Percentiles rank a stretch among this genome's conserved stretches.
Conservation (phyloP, 2,888 invertebrate species). For the Catocala nupta region DNA sequence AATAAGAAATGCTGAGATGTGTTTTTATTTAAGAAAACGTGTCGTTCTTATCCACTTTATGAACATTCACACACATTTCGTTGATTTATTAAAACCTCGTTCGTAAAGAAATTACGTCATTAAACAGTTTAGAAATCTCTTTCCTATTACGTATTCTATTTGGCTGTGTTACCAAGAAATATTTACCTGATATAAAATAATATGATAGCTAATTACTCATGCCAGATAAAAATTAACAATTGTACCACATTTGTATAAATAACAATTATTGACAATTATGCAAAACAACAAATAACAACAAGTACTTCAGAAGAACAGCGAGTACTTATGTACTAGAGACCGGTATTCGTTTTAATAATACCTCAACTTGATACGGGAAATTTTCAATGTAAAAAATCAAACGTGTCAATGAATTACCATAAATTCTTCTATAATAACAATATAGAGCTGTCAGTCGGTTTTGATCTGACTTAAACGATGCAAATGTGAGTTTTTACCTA, state of each 20-base stretch:
- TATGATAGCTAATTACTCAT: conserved; percentile 12
- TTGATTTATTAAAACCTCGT: conserved; percentile 31
- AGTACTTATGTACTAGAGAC: conserved; percentile 39
- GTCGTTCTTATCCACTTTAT: conserved; percentile 29
- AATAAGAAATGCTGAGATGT: conserved; percentile 72
- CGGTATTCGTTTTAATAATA: conserved; percentile 49
- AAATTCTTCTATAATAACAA: conserved; percentile 31
- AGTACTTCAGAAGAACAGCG: conserved; percentile 49
- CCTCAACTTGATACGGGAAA: conserved; percentile 49
- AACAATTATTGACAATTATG: conserved; percentile 56
- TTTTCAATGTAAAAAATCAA: conserved; percentile 40
- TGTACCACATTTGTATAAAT: conserved; percentile 27
- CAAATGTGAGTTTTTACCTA: conserved; percentile 71
- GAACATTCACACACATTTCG: conserved; percentile 22
- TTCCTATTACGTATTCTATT: conserved; percentile 18
- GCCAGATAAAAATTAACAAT: conserved; percentile 21
- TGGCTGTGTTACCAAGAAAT: conserved; percentile 18
- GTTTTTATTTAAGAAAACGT: conserved; percentile 40
- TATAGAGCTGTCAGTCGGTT: conserved; percentile 25
- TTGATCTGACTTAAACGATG: conserved; percentile 44
- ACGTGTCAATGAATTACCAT: conserved; percentile 22
- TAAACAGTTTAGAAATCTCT: conserved; percentile 24
- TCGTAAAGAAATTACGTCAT: conserved; percentile 35
- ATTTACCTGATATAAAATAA: conserved; percentile 13
- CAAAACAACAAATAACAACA: conserved; percentile 58